A percentile compares a stretch with the other conserved stretches of the same genome.
phyloP scores from a whole-genome alignment of 2,113 vertebrate species.

The Brachypteracias leptosomus region DNA sequence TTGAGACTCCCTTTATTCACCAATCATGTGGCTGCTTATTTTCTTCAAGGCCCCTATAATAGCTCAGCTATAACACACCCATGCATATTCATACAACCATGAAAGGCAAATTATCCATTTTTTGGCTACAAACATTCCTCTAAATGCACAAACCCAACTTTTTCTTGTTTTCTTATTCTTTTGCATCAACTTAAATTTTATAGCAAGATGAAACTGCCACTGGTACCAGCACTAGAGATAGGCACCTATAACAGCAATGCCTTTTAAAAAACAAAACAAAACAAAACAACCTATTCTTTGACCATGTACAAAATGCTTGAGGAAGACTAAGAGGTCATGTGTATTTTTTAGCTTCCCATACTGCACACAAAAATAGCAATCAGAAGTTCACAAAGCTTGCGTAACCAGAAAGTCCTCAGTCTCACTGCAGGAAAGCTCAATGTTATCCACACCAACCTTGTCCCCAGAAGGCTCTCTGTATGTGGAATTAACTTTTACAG shows the following conservation, averaged over 20 bases:
- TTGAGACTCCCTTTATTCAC: neutral
- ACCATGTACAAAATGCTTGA: accelerated
- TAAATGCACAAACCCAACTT: neutral
- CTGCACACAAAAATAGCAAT: neutral
- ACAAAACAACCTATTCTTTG: neutral
- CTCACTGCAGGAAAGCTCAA: neutral
- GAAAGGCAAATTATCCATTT: neutral
- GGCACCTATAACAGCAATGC: neutral
- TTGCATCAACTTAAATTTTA: neutral
- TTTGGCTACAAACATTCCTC: neutral
- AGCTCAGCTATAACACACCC: neutral
- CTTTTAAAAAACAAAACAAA: neutral
- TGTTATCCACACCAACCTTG: neutral
- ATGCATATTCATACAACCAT: neutral
- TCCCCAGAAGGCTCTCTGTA: neutral
- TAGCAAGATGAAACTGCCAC: neutral
- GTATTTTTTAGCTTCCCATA: neutral
- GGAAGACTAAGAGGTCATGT: neutral
- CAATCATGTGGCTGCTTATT: neutral
- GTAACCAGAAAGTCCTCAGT: neutral
- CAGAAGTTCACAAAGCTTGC: neutral
- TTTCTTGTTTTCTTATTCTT: neutral
- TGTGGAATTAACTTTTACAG: neutral
- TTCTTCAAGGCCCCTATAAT: neutral
- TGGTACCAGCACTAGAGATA: neutral